Evolutionary conservation across 2,888 invertebrate genomes (phyloP).

Genomic region (Sarcophaga rosellei): DNA sequence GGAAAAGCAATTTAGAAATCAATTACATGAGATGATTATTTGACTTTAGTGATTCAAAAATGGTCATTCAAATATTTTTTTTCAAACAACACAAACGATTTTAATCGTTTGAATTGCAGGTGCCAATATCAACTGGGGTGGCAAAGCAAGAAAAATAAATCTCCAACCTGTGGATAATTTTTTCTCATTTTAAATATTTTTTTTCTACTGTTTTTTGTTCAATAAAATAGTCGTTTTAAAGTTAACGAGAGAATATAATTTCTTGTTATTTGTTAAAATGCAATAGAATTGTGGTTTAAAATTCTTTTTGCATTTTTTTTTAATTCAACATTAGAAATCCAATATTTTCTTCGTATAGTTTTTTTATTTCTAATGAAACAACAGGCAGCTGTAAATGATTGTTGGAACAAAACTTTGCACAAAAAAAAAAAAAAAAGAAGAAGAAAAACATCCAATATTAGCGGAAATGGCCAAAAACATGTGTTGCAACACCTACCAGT

Average conservation of each 20-base stretch:
- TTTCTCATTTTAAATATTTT: too few species aligned
- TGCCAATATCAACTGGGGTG: constrained; percentile 46
- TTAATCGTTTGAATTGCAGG: constrained; percentile 9
- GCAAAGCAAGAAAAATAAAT: constrained; percentile 18
- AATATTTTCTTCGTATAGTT: too few species aligned
- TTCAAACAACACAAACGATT: not conserved
- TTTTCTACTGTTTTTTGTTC: too few species aligned
- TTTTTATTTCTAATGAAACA: not conserved
- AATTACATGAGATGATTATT: constrained; percentile 55
- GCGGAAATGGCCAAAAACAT: constrained; percentile 59
- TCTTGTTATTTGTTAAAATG: too few species aligned
- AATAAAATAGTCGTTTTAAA: too few species aligned
- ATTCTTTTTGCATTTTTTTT: too few species aligned
- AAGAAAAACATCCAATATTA: constrained; percentile 3
- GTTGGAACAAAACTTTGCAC: constrained; percentile 22
- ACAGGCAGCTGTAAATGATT: constrained; percentile 51
- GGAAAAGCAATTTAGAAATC: constrained; percentile 53
- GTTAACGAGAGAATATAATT: too few species aligned
- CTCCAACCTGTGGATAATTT: too few species aligned
- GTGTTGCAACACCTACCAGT: constrained; percentile 58
- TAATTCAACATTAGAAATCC: too few species aligned
- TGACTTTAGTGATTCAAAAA: constrained; percentile 32
- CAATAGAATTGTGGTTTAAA: too few species aligned
- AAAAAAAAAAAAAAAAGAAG: not conserved
- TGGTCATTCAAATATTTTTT: constrained; percentile 14